Conservation (phyloP, 2,888 invertebrate genomes). For the Oscheius myriophilus region DNA sequence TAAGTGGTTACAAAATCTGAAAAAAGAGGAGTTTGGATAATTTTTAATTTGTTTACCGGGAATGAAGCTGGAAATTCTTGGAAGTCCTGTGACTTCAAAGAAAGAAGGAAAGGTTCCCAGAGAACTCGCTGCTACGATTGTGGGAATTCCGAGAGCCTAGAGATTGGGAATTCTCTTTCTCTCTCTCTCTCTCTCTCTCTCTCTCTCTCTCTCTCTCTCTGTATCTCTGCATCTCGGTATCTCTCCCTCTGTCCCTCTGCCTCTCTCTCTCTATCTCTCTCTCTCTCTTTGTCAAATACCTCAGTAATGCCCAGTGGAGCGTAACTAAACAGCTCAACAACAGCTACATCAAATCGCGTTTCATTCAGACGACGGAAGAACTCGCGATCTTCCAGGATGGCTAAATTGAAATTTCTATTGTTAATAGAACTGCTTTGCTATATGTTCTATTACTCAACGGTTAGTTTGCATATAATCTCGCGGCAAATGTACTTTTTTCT, state of each 20-base stretch:
- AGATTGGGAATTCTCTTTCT: background rate
- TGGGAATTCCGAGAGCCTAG: background rate
- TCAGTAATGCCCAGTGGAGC: conserved; percentile 6
- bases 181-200: background rate
- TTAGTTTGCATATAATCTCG: background rate
- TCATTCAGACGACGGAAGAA: background rate
- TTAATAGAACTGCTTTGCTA: background rate
- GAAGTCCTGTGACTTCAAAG: conserved; percentile 16
- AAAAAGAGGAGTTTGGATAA: background rate
- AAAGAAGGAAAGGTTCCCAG: conserved; percentile 5
- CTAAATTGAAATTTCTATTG: background rate
- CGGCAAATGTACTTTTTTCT: background rate
- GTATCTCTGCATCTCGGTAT: background rate
- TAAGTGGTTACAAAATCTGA: conserved; percentile 10
- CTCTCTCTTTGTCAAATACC: background rate
- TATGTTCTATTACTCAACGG: background rate
- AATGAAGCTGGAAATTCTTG: background rate
- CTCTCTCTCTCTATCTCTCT: no score
- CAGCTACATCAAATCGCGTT: conserved; percentile 6
- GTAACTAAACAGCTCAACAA: conserved; percentile 3
- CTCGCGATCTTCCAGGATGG: conserved; percentile 6
- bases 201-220: background rate
- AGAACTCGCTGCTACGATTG: background rate
- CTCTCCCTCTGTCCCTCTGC: no score
- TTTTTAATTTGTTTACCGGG: conserved; percentile 3